Percentiles rank a stretch among this genome's conserved stretches.
These are phyloP conservation scores for Synodontis membranacea DNA, from an alignment of 2,113 vertebrate genomes.

Conservation along the genomic window DNA sequence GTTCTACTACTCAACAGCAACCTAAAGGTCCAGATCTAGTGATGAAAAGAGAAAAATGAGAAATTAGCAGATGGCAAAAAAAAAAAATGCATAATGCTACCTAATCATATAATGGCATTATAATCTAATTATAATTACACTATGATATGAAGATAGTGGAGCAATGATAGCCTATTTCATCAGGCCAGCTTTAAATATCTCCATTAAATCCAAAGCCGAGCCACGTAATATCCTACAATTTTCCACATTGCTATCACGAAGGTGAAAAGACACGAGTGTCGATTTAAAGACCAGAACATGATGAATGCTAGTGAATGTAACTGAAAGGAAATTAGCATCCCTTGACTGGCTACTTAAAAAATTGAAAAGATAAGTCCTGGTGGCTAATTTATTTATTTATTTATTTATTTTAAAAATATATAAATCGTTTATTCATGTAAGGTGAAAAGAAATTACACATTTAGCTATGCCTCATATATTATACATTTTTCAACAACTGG, in stretches of 20 bases:
- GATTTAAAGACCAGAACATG: not conserved
- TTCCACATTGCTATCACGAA: not conserved
- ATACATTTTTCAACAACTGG: not conserved
- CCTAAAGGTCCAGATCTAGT: not conserved
- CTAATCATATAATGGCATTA: slow-evolving; percentile 5
- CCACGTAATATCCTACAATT: not conserved
- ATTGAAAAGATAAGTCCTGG: not conserved
- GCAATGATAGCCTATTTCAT: not conserved
- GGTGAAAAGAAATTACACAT: not conserved
- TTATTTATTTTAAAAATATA: too few relatives aligned
- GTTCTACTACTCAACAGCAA: not conserved
- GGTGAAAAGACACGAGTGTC: not conserved
- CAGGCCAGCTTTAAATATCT: not conserved
- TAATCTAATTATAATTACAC: not conserved
- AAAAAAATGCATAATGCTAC: not conserved
- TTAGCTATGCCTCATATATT: not conserved
- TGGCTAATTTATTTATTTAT: not conserved
- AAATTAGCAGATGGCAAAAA: slow-evolving; percentile 3
- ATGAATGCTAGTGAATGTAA: slow-evolving; percentile 11
- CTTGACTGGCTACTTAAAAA: not conserved
- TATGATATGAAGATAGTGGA: not conserved
- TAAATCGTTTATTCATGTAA: slow-evolving; percentile 2
- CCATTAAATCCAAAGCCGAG: not conserved
- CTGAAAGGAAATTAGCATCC: slow-evolving; percentile 2
- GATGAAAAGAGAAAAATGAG: not conserved